A percentile compares a stretch with the other conserved stretches of the same genome.
Evolutionary conservation across 2,888 invertebrate species (phyloP).

Genomic region (Philereme vetulata): DNA sequence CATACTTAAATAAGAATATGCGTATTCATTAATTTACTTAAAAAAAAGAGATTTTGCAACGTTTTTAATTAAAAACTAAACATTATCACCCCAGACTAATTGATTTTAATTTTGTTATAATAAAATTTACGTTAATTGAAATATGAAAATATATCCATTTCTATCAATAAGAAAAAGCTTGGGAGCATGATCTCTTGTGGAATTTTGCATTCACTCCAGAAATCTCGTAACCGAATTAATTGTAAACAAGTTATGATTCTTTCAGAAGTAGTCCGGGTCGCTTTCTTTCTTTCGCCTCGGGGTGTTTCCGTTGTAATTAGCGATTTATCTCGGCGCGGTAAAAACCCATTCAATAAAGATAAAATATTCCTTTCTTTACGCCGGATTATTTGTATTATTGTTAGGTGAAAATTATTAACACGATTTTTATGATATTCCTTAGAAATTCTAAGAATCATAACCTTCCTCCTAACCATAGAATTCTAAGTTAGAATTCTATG

Average conservation of each 20-base stretch:
- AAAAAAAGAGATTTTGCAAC: too few species aligned
- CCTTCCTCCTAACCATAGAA: conserved; percentile 22
- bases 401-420: conserved; percentile 66
- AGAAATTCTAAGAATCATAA: conserved; percentile 15
- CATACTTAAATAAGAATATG: too few species aligned
- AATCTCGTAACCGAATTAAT: conserved; percentile 32
- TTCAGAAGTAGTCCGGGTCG: conserved; percentile 47
- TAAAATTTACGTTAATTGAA: too few species aligned
- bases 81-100: too few species aligned
- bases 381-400: conserved; percentile 61
- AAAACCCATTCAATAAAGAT: conserved; percentile 70
- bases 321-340: conserved; percentile 59
- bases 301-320: conserved; percentile 66
- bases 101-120: too few species aligned
- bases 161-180: too few species aligned
- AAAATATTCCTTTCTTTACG: conserved; percentile 65
- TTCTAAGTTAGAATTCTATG: conserved; percentile 43
- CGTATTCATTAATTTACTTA: too few species aligned
- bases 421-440: conserved; percentile 55
- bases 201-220: too few species aligned
- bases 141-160: too few species aligned
- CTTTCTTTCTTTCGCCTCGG: conserved; percentile 55
- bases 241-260: conserved; percentile 46
- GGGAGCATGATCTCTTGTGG: too few species aligned
- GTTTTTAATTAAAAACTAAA: too few species aligned